Conservation (phyloP, 2,888 invertebrate species). For the Gandaritis pyraliata region DNA sequence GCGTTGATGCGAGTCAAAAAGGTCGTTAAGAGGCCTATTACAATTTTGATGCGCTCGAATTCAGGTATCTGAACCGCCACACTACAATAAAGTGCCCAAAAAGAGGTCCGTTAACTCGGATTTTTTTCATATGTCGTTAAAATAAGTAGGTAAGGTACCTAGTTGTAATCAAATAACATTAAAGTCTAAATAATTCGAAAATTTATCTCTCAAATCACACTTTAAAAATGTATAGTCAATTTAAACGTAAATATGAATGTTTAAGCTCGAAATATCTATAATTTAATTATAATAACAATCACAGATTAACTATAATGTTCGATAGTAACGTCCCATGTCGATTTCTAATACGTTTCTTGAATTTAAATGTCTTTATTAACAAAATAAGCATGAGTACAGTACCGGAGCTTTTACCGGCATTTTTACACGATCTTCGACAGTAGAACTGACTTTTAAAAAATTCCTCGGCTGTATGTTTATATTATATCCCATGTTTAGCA, state of each 20-base stretch:
- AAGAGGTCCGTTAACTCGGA: too few relatives aligned
- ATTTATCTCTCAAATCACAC: constrained; percentile 6
- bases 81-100: too few relatives aligned
- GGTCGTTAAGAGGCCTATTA: too few relatives aligned
- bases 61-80: too few relatives aligned
- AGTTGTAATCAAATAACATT: background rate
- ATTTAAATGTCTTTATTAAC: constrained; percentile 27
- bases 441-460: background rate
- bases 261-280: constrained; percentile 18
- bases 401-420: constrained; percentile 6
- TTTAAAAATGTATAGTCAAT: constrained; percentile 8
- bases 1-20: too few relatives aligned
- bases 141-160: too few relatives aligned
- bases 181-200: background rate
- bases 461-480: too few relatives aligned
- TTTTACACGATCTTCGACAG: constrained; percentile 9
- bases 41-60: too few relatives aligned
- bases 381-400: constrained; percentile 12
- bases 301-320: constrained; percentile 17
- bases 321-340: constrained; percentile 16
- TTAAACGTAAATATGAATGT: constrained; percentile 16
- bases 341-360: constrained; percentile 31
- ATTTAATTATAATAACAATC: constrained; percentile 31
- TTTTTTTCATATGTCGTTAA: too few relatives aligned
- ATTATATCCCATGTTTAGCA: too few relatives aligned